Percentiles rank a stretch among this genome's conserved stretches.
Evolutionary conservation across 2,797 vertebrate species (phyloP).

Genomic region (Glossophaga mutica): DNA sequence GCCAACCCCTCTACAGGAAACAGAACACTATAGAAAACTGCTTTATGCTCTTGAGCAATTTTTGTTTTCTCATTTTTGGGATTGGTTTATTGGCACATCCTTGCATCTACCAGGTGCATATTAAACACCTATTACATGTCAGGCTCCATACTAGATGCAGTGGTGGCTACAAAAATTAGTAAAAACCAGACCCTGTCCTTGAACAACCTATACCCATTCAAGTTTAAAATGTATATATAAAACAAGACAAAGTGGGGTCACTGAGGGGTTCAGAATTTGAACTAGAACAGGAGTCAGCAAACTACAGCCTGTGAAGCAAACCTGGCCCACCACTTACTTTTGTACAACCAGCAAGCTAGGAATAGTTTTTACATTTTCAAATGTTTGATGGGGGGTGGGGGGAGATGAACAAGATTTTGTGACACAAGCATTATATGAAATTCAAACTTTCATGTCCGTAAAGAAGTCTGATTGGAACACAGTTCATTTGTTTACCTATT

Average conservation of each 20-base stretch:
- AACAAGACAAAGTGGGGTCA: not conserved
- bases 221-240: not conserved
- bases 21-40: not conserved
- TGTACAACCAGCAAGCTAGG: not conserved
- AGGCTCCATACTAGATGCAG: not conserved
- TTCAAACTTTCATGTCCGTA: not conserved
- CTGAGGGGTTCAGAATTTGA: not conserved
- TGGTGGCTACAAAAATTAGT: not conserved
- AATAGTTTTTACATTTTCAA: constrained; percentile 5
- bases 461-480: not conserved
- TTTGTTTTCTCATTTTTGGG: not conserved
- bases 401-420: not conserved
- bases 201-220: not conserved
- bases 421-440: not conserved
- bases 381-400: not conserved
- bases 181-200: not conserved
- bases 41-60: not conserved
- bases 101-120: not conserved
- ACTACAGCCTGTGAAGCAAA: not conserved
- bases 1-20: not conserved
- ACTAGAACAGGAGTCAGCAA: not conserved
- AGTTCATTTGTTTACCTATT: not conserved
- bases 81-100: not conserved
- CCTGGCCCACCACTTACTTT: not conserved
- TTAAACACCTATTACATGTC: not conserved